Conservation (phyloP, 2,888 invertebrate genomes). For the Eurois occulta region DNA sequence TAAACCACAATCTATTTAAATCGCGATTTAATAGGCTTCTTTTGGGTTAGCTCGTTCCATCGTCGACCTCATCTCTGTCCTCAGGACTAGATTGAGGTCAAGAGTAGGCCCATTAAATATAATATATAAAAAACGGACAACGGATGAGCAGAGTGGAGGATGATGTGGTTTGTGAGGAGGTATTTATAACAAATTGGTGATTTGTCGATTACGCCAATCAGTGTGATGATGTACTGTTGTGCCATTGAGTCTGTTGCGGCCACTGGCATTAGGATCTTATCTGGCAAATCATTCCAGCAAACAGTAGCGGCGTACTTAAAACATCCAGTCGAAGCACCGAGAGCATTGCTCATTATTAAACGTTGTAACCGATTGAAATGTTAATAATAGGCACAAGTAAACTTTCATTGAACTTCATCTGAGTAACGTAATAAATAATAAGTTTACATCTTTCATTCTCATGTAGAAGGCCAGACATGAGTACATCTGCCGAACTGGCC, state of each 20-base stretch:
- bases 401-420: neutral
- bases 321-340: neutral
- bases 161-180: too few species aligned
- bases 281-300: neutral
- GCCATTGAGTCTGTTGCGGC: neutral
- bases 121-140: too few species aligned
- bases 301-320: neutral
- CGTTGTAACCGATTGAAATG: neutral
- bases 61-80: too few species aligned
- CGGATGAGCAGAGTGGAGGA: neutral
- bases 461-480: slow-evolving; percentile 11
- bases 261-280: neutral
- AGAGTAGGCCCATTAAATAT: too few species aligned
- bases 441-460: neutral
- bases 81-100: too few species aligned
- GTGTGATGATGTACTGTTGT: neutral
- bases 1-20: too few species aligned
- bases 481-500: slow-evolving; percentile 30
- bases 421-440: slow-evolving; percentile 8
- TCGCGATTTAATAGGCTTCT: too few species aligned
- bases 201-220: neutral
- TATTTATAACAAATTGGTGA: neutral
- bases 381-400: slow-evolving; percentile 5
- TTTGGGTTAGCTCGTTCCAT: too few species aligned
- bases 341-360: neutral